Base-by-base conservation (phyloP, 2,797 vertebrate species). In the Uromys caudimaculatus region DNA sequence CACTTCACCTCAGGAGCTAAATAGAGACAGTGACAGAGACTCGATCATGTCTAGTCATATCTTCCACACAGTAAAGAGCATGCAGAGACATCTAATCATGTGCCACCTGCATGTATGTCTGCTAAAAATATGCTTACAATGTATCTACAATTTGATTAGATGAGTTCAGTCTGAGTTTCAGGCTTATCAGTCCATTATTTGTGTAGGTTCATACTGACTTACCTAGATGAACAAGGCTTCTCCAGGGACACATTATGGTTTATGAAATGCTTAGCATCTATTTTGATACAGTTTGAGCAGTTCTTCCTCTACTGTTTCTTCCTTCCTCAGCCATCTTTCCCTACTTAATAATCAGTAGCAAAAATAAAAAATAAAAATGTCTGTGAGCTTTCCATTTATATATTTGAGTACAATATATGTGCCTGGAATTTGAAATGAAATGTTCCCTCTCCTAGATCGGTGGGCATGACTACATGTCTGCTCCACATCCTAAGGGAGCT, bases 241-340 rank as follows among this genome's bases (percentile, higher is more conserved):
- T 91, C 29, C 14, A 35, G 47, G 0, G n/a, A 83, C n/a, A 11
- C 32, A 7, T 44, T 62, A 32, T 76, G 52, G n/a, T 47, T 71
- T 19, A 88, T 82, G 50, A 95, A 84, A 58, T 35, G 21, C 47
- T 79, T 79, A 58, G 35, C 21, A 78, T 93, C 4, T 35, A 58
- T 69, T 87, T 93, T 69, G 10, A 67, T 86, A 82, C n/a, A 17
- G 52, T 64, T 92, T 62, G 52, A 90, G 56, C 92, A 54, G 41
- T 44, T 88, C 19, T 85, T 32, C 14, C 1, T 24, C n/a, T 71
- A 64, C 47, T 14, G 35, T 17, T 71, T 11, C 62, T 89, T 67
- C 12, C 52, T 91, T 67, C 47, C n/a, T 91, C 21, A 23, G 4
- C 13, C n/a, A n/a, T 35, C 29, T 95, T 90, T 92, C 7, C 35